Evolutionary conservation across 2,797 vertebrate genomes (phyloP).

Genomic region (Enoplosus armatus): DNA sequence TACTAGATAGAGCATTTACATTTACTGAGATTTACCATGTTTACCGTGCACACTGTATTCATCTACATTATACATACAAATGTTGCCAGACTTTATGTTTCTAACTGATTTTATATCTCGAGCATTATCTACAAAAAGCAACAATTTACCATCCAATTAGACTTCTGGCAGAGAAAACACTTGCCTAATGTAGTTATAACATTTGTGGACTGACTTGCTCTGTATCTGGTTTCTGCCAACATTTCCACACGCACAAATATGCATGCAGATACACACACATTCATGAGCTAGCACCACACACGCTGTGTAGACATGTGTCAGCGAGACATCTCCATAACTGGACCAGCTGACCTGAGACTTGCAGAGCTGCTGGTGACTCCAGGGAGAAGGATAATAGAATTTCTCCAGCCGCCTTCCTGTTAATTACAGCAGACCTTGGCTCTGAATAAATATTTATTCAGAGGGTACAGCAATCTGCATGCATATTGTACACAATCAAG

Average conservation of each 20-base stretch:
- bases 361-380: conserved; percentile 69
- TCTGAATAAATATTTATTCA: conserved; percentile 83
- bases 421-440: conserved; percentile 82
- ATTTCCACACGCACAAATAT: conserved; percentile 11
- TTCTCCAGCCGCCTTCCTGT: conserved; percentile 75
- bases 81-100: conserved; percentile 42
- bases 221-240: conserved; percentile 57
- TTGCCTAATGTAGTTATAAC: conserved; percentile 51
- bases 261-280: conserved; percentile 29
- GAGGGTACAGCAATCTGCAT: conserved; percentile 64
- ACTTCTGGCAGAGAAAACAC: conserved; percentile 61
- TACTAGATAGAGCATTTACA: not conserved
- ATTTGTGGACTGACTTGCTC: conserved; percentile 59
- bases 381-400: conserved; percentile 80
- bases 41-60: conserved; percentile 31
- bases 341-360: conserved; percentile 78
- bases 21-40: conserved; percentile 32
- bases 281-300: conserved; percentile 38
- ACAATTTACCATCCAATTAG: conserved; percentile 66
- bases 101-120: conserved; percentile 47
- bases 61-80: conserved; percentile 30
- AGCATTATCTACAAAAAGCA: conserved; percentile 50
- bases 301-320: conserved; percentile 59
- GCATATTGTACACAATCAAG: conserved; percentile 61
- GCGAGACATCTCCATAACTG: conserved; percentile 69